Evolutionary conservation across 2,113 vertebrate species (phyloP).

Genomic region (Bos javanicus): DNA sequence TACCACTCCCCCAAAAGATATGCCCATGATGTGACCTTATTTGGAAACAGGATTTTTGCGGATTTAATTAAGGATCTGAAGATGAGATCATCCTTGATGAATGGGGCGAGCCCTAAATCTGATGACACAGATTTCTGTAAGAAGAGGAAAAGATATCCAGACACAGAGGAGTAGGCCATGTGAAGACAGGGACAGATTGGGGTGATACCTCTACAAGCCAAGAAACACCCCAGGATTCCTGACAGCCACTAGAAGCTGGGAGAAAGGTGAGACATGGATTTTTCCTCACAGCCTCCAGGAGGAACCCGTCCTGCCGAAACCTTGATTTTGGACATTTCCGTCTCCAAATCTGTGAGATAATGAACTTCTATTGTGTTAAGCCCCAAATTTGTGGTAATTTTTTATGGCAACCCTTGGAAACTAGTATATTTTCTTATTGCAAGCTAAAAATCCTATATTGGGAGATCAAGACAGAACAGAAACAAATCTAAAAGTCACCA

Average conservation of each 20-base stretch:
- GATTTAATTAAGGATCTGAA: background rate
- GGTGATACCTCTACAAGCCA: background rate
- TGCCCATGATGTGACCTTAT: background rate
- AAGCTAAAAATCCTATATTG: background rate
- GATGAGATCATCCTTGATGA: background rate
- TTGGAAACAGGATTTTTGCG: background rate
- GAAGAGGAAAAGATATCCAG: background rate
- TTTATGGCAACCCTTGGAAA: background rate
- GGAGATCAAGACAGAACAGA: background rate
- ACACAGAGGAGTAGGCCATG: background rate
- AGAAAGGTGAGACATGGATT: background rate
- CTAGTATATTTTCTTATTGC: background rate
- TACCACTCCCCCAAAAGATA: background rate
- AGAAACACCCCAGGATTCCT: background rate
- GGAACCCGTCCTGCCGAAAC: background rate
- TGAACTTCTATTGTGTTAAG: background rate
- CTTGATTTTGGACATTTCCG: background rate
- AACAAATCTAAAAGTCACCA: background rate
- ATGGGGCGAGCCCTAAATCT: background rate
- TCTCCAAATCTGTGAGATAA: background rate
- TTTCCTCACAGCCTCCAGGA: background rate
- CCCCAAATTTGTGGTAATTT: background rate
- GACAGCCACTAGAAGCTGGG: background rate
- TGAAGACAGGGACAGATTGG: background rate
- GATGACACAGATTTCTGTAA: background rate